These are phyloP conservation scores for Pectinophora gossypiella DNA, from an alignment of 1,140 invertebrate species.

Conservation along the genomic window DNA sequence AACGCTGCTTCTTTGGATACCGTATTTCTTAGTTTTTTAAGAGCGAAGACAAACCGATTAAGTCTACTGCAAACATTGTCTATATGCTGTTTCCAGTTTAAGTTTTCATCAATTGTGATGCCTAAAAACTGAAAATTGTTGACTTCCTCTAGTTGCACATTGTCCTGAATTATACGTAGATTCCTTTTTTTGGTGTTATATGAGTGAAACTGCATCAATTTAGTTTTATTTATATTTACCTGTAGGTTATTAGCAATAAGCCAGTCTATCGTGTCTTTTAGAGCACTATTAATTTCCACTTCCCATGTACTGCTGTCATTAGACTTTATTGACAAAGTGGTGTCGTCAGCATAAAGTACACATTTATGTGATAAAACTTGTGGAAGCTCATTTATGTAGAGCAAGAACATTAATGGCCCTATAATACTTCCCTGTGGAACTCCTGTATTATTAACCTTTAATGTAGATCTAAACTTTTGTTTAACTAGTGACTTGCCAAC, in stretches of 20 bases:
- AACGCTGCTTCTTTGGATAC: no score
- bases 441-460: neutral
- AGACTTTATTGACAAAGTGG: neutral
- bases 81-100: neutral
- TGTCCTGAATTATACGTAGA: neutral
- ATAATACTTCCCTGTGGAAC: neutral
- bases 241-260: neutral
- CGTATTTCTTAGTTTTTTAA: no score
- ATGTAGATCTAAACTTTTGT: neutral
- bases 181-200: neutral
- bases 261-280: neutral
- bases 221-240: neutral
- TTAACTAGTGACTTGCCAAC: neutral
- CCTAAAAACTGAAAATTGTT: neutral
- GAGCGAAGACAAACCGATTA: no score
- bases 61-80: neutral
- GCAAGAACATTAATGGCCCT: neutral
- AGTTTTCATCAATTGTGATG: neutral
- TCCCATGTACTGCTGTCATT: neutral
- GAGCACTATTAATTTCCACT: neutral
- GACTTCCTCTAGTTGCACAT: neutral
- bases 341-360: neutral
- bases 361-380: neutral
- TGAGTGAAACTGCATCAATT: neutral
- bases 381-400: slow-evolving; percentile 1